phyloP scores from a whole-genome alignment of 2,113 vertebrate genomes.

The Heliornis fulica region DNA sequence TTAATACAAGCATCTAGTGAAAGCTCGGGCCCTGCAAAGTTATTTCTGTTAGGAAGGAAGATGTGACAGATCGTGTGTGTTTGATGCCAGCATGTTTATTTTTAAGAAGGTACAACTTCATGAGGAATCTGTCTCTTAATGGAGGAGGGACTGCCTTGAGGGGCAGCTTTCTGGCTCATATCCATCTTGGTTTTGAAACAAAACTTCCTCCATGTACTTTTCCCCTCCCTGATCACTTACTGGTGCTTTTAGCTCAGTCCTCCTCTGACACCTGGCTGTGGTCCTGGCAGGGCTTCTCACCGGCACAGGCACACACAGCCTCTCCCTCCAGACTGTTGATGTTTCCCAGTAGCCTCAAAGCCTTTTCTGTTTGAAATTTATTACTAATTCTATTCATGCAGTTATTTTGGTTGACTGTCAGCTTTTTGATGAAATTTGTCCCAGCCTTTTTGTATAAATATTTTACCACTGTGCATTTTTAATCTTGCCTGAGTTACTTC shows the following conservation, averaged over 20 bases:
- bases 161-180: background rate
- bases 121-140: background rate
- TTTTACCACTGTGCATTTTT: background rate
- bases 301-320: too few species aligned
- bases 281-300: background rate
- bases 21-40: background rate
- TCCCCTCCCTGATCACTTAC: background rate
- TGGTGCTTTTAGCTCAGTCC: background rate
- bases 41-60: slow-evolving; percentile 22
- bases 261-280: background rate
- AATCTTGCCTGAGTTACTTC: background rate
- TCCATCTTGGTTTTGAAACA: background rate
- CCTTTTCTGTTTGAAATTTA: background rate
- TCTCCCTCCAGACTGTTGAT: fast-evolving
- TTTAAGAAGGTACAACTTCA: background rate
- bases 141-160: background rate
- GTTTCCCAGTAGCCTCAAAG: background rate
- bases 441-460: background rate
- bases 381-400: background rate
- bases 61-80: background rate
- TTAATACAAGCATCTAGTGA: background rate
- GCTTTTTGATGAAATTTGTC: background rate
- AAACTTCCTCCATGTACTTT: background rate
- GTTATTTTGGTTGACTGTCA: background rate
- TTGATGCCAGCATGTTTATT: slow-evolving; percentile 11